Base-by-base conservation (phyloP, 1,140 invertebrate genomes). In the Asbolus verrucosus region DNA sequence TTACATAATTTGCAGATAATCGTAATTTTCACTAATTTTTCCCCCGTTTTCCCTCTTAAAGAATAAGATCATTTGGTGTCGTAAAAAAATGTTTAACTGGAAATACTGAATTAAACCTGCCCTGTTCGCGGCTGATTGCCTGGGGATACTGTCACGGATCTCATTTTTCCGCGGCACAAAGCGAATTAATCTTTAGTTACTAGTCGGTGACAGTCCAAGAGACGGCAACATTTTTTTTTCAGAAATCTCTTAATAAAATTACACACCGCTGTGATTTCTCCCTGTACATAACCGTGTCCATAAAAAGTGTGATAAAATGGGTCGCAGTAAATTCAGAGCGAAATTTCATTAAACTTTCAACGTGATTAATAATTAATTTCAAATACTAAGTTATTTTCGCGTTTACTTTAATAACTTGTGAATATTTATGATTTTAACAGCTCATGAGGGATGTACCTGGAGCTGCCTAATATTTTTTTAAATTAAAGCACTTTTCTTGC, bases 391-490 rank as follows among this genome's bases (percentile, higher is more conserved):
- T 13, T 27, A 54, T 30, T 54, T 24, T 54, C 46, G 46, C 19
- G 46, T 54, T 27, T 24, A 27, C 46, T 54, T 54, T 54, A 54
- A 54, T 54, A 54, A 31, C 46, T 54, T 21, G 46, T 54, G 46
- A 54, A 54, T 54, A 54, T 54, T 54, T 27, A 54, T 54, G 21
- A 54, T 54, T 46, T 54, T 54, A 54, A 54, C 46, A 54, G 46
- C 19, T 54, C 46, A 27, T 54, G 4, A 54, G 46, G 46, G 46
- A 54, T 11, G 46, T 54, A 54, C 19, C 27, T 54, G 9, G 5
- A 21, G 43, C 43, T 3, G 13, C 19, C 6, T 54, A 21, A 54
- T 54, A 54, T 24, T 54, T 54, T 54, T 54, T 54, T 54, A 54
- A 54, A 54, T 54, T 54, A 54, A 27, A 54, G 21, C 8, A 11